Evolutionary conservation across 1,140 invertebrate genomes (phyloP), one percentile per base, ranked within the genome.

Genomic region (Eumaeus atala): DNA sequence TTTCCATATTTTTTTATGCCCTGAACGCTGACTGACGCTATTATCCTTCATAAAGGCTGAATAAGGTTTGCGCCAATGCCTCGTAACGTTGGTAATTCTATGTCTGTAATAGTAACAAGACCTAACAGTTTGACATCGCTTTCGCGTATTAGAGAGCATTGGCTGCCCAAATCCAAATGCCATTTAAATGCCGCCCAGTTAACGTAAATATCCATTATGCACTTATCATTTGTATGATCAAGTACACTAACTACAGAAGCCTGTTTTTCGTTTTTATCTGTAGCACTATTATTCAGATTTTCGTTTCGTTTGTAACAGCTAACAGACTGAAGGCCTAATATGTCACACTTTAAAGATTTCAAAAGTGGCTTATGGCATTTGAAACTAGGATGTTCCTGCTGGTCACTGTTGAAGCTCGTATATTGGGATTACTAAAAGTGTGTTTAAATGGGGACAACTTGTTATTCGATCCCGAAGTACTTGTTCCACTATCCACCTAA

Each of bases 41-140:
- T 51, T 7, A 53, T 44, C 11, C 48, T 18, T 7, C 66, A 67
- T 51, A 68, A 10, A 14, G 69, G 64, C 4, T n/a, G 9, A 11
- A 61, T 47, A 1, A 64, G n/a, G 18, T 64, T 56, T 17, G n/a
- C 50, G 2, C 66, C 67, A 42, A 59, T 52, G n/a, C 58, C 59
- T 34, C 54, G 52, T n/a, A 61, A 21, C 12, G 49, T 33, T 11
- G 59, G 54, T 12, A 56, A 51, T 6, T 52, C 33, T 10, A 16
- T 48, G 16, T 48, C 12, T 33, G 42, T 18, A 7, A 40, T 33
- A 0, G 55, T 38, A 12, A 42, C 10, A n/a, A 58, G 38, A 38
- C 33, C 11, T 36, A 50, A 18, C 18, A 18, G 51, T 49, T 49
- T 56, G 18, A 59, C 51, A 10, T 56, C 54, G 14, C 42, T 52